A percentile compares a stretch with the other conserved stretches of the same genome.
Evolutionary conservation across 1,140 invertebrate genomes (phyloP).

Genomic region (Thaumetopoea pityocampa): DNA sequence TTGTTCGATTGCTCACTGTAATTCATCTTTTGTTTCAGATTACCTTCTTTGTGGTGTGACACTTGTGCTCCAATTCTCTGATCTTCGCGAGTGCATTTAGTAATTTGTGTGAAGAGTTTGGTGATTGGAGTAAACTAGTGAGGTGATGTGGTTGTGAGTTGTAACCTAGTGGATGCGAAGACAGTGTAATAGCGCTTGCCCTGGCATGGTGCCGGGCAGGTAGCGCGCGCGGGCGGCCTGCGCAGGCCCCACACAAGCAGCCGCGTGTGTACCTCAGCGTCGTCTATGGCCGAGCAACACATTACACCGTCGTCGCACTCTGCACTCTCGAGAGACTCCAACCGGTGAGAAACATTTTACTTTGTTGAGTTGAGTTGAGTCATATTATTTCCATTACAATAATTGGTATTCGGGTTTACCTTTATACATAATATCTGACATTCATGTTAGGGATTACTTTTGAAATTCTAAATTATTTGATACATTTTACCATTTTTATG

Average conservation of each 20-base stretch:
- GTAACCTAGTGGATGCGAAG: constrained; percentile 52
- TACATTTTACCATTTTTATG: too few species aligned
- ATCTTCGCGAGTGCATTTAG: constrained; percentile 21
- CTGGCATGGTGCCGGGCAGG: constrained; percentile 75
- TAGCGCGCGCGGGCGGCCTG: constrained; percentile 73
- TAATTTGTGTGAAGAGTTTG: constrained; percentile 31
- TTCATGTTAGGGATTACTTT: too few species aligned
- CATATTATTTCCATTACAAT: too few species aligned
- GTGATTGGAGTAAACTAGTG: constrained; percentile 21
- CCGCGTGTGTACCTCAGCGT: constrained; percentile 70
- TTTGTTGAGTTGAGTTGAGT: too few species aligned
- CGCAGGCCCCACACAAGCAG: constrained; percentile 72
- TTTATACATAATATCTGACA: too few species aligned
- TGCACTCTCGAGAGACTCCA: constrained; percentile 75
- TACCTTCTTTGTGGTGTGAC: constrained; percentile 35
- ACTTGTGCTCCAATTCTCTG: constrained; percentile 17
- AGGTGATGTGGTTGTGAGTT: constrained; percentile 50
- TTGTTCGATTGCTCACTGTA: constrained; percentile 55
- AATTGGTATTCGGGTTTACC: too few species aligned
- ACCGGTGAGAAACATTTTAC: constrained; percentile 54
- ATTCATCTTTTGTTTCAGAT: constrained; percentile 69
- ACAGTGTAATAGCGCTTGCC: constrained; percentile 56
- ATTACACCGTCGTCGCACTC: constrained; percentile 74
- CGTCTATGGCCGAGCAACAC: constrained; percentile 77
- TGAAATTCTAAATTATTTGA: too few species aligned